These are phyloP conservation scores for Pogona vitticeps DNA, from an alignment of 2,113 vertebrate species.

Conservation along the genomic window DNA sequence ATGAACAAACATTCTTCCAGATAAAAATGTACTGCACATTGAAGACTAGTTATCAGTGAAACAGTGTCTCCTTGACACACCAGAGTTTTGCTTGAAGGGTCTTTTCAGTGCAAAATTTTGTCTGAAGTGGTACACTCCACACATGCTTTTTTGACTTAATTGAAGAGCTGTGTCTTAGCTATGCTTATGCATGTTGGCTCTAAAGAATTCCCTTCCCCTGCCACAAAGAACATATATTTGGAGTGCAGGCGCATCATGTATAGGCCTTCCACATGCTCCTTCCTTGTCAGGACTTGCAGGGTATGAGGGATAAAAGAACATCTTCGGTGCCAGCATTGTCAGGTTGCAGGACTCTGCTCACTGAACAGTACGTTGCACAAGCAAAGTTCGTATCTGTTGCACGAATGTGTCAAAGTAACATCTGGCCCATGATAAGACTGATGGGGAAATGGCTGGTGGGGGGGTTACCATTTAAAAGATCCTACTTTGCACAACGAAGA, in stretches of 20 bases:
- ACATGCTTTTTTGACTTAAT: background rate
- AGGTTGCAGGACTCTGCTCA: background rate
- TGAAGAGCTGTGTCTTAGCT: background rate
- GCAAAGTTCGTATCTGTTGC: background rate
- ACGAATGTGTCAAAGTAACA: constrained; percentile 8
- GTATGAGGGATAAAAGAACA: background rate
- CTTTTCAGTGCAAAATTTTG: background rate
- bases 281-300: constrained; percentile 6
- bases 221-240: background rate
- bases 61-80: background rate
- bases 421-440: background rate
- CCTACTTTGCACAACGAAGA: background rate
- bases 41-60: background rate
- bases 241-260: background rate
- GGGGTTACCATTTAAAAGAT: background rate
- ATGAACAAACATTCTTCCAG: background rate
- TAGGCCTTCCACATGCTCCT: background rate
- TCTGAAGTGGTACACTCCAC: background rate
- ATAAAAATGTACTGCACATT: background rate
- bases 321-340: background rate
- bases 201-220: background rate
- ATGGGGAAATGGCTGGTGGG: background rate
- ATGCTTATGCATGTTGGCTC: background rate
- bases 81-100: background rate
- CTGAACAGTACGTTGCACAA: background rate